Evolutionary conservation across 2,113 vertebrate species (phyloP), one percentile per base, ranked within the genome.

Genomic region (Elachura formosa): DNA sequence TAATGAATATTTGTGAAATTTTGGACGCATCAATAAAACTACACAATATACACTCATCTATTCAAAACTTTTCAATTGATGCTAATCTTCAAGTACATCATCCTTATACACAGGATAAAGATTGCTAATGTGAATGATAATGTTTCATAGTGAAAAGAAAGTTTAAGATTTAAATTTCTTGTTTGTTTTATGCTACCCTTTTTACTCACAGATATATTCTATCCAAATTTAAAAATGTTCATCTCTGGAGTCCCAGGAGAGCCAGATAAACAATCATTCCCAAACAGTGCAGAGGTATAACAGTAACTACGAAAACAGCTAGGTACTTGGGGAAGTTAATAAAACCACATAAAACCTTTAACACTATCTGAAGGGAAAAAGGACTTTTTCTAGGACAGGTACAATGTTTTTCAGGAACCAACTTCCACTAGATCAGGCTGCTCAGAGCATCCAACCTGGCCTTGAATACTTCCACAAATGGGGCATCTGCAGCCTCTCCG

Each of bases 1-100:
- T 96, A 95, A 96, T 94, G 96, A 96, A 96, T 96, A 95, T 94
- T 96, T 96, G 95, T 96, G 94, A 94, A 95, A 92, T 95, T 90
- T 95, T 96, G 96, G 96, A 91, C 21, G 16, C 91, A 95, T 79
- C 82, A 83, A 73, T 62, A 91, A 71, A 95, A 80, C 87, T 55
- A 85, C 81, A 96, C 93, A 96, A 96, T 96, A 90, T 33, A 91
- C 23, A 91, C 63, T 92, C 93, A 96, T 95, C 95, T 93, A 95
- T 94, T 94, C 91, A 96, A 77, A 79, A 87, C 15, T 83, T 92
- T 52, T 94, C 84, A 96, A 97, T 90, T 74, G 67, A 96, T 79
- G 67, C 85, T 95, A 62, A 96, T 94, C 90, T 78, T 54, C 58
- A 93, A 91, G 74, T 51, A 68, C 49, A 92, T 90, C 85, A 80